Conservation (phyloP, 2,797 vertebrate genomes). For the Sparus aurata region DNA sequence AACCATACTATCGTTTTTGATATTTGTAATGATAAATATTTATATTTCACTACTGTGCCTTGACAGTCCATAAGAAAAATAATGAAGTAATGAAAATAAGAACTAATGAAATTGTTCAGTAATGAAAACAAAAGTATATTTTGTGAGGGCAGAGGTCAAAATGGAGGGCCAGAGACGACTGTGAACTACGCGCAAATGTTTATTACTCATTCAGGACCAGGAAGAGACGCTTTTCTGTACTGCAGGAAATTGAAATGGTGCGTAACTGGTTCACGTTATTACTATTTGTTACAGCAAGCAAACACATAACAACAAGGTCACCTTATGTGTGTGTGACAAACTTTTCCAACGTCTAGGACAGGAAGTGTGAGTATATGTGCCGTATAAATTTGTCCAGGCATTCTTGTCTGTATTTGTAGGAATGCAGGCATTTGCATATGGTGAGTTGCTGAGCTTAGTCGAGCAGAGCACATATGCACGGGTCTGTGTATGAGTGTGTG, state of each 20-base stretch:
- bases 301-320: constrained; percentile 68
- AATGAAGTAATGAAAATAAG: not conserved
- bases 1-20: constrained; percentile 7
- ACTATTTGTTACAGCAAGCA: constrained; percentile 39
- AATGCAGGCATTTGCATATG: constrained; percentile 47
- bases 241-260: constrained; percentile 44
- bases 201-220: constrained; percentile 48
- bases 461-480: constrained; percentile 34
- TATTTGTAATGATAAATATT: not conserved
- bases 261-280: constrained; percentile 33
- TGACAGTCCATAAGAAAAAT: not conserved
- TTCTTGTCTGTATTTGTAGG: constrained; percentile 40
- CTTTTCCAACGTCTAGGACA: constrained; percentile 47
- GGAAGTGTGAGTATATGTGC: constrained; percentile 6
- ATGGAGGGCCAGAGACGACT: constrained; percentile 16
- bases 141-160: constrained; percentile 31
- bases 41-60: not conserved
- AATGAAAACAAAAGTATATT: constrained; percentile 21
- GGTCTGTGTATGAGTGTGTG: constrained; percentile 15
- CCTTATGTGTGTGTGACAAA: constrained; percentile 45
- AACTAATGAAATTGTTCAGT: not conserved
- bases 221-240: constrained; percentile 49
- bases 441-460: constrained; percentile 49
- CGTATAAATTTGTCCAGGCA: constrained; percentile 1
- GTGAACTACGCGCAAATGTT: constrained; percentile 23